Percentiles rank a stretch among this genome's conserved stretches.
phyloP scores from a whole-genome alignment of 2,113 vertebrate species.

The Cyprinodon brontotheroides region DNA sequence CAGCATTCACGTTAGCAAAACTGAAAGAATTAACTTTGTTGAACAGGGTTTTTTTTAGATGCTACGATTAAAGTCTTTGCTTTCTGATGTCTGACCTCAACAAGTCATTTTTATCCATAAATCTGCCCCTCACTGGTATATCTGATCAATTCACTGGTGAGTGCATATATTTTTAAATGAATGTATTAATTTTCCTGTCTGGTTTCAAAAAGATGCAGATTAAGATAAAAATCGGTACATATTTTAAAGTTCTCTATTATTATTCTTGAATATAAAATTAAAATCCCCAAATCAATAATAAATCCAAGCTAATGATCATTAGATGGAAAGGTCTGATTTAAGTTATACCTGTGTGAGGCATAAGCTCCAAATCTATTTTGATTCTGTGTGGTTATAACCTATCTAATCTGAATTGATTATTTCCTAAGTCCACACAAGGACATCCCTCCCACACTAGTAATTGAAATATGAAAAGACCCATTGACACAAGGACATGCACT shows the following conservation, averaged over 20 bases:
- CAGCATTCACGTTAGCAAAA: not conserved
- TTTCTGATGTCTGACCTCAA: not conserved
- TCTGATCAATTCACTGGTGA: not conserved
- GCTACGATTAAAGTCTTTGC: not conserved
- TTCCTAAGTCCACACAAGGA: not conserved
- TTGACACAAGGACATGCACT: not conserved
- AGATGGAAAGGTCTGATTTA: not conserved
- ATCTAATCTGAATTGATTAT: conserved; percentile 15
- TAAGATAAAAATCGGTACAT: not conserved
- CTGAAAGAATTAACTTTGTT: not conserved
- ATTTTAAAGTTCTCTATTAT: too few species aligned
- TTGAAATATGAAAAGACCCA: not conserved
- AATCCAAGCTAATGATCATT: not conserved
- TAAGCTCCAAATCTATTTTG: not conserved
- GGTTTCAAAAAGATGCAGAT: not conserved
- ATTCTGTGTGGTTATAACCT: conserved; percentile 6
- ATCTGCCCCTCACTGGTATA: not conserved
- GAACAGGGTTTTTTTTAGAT: not conserved
- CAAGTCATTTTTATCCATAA: not conserved
- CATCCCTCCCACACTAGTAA: not conserved
- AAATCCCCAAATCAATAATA: not conserved
- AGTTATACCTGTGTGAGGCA: not conserved
- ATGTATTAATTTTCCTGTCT: not conserved
- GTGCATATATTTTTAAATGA: not conserved
- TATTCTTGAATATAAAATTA: not conserved